Evolutionary conservation across 2,888 invertebrate genomes (phyloP).

Genomic region (Electrophaes corylata): DNA sequence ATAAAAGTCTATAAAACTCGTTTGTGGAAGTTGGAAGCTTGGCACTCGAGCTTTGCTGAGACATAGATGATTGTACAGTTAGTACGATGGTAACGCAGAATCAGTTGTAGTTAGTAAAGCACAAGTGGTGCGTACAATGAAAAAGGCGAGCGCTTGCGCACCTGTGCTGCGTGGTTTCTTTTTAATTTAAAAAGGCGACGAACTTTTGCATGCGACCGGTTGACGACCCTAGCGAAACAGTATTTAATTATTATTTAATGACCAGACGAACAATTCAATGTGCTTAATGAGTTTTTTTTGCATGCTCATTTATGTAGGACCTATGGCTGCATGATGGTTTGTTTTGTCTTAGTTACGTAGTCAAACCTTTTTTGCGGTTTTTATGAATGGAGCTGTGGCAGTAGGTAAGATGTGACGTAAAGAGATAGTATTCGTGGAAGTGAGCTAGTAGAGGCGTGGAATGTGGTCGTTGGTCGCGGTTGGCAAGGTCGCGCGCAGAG

Average conservation of each 20-base stretch:
- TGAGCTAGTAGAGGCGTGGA: constrained; percentile 49
- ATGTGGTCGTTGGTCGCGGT: constrained; percentile 47
- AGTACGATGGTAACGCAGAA: constrained; percentile 8
- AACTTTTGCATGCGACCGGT: constrained; percentile 69
- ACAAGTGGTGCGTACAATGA: constrained; percentile 62
- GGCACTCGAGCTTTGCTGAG: constrained; percentile 52
- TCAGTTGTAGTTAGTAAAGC: constrained; percentile 1
- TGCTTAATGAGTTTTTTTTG: not conserved
- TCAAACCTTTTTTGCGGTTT: constrained; percentile 46
- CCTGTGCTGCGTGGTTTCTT: constrained; percentile 75
- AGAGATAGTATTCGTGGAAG: constrained; percentile 43
- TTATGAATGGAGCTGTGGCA: constrained; percentile 52
- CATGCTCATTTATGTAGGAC: not conserved
- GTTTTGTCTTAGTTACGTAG: not conserved
- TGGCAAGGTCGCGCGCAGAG: constrained; percentile 58
- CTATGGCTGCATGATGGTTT: not conserved
- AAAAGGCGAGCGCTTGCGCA: constrained; percentile 73
- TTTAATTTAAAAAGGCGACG: constrained; percentile 65
- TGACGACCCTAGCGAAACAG: constrained; percentile 61
- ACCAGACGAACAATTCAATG: constrained; percentile 43
- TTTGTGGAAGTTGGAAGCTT: constrained; percentile 38
- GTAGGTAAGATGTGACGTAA: constrained; percentile 39
- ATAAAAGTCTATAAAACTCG: constrained; percentile 28
- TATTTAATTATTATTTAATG: constrained; percentile 32
- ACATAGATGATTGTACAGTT: constrained; percentile 33